phyloP scores from a whole-genome alignment of 2,888 invertebrate genomes.

The Caenorhabditis sp. region DNA sequence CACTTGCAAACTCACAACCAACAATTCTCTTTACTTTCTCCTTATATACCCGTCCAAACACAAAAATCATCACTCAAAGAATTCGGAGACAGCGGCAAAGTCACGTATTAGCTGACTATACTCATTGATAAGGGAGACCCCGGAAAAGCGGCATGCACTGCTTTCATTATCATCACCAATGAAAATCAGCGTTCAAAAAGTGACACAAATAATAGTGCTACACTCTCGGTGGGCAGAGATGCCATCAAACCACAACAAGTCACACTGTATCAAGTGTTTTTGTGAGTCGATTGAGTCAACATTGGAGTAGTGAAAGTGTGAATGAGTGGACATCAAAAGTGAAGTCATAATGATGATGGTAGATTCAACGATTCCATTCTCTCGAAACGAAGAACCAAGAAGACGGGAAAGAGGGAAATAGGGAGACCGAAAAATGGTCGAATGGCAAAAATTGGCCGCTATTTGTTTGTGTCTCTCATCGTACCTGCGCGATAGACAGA shows the following conservation, averaged over 20 bases:
- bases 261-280: constrained; percentile 15
- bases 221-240: not conserved
- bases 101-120: not conserved
- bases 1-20: not conserved
- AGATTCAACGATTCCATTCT: constrained; percentile 5
- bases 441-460: constrained; percentile 61
- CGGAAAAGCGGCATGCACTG: not conserved
- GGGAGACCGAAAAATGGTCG: constrained; percentile 4
- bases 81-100: constrained; percentile 10
- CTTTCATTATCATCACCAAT: not conserved
- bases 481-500: not conserved
- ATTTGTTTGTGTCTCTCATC: constrained; percentile 48
- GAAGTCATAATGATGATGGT: constrained; percentile 28
- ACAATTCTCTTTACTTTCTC: no score
- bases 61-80: not conserved
- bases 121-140: not conserved
- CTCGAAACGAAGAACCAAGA: not conserved
- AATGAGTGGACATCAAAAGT: constrained; percentile 25
- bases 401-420: not conserved
- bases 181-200: constrained; percentile 21
- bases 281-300: not conserved
- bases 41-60: not conserved
- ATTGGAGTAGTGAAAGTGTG: constrained; percentile 14
- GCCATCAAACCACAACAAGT: not conserved
- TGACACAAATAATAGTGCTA: constrained; percentile 2